phyloP scores from a whole-genome alignment of 2,113 vertebrate species.

The Colistium nudipinnis region DNA sequence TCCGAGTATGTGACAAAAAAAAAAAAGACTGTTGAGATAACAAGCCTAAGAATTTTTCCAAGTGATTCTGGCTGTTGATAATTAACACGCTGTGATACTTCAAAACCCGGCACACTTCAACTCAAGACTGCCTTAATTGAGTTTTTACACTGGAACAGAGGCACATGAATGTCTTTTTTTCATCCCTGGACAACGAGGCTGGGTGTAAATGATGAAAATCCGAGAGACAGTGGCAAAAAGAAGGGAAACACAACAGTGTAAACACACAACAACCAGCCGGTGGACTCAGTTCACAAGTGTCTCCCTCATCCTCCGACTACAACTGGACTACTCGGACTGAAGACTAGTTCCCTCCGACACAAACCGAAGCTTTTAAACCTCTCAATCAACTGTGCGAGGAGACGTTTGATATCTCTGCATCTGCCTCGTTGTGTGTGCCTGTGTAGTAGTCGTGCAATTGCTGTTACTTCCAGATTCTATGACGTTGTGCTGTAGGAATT shows the following conservation, averaged over 20 bases:
- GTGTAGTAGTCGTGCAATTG: conserved; percentile 60
- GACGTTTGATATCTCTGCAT: conserved; percentile 61
- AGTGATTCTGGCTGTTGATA: not conserved
- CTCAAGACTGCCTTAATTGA: too few relatives aligned
- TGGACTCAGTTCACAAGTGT: conserved; percentile 7
- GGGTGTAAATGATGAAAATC: not conserved
- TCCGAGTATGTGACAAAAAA: not conserved
- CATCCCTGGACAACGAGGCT: not conserved
- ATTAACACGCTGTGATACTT: too few relatives aligned
- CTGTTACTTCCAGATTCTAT: conserved; percentile 56
- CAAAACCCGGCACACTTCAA: too few relatives aligned
- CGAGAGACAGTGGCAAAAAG: not conserved
- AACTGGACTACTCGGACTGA: conserved; percentile 4
- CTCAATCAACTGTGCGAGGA: conserved; percentile 55
- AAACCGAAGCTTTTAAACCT: conserved; percentile 36
- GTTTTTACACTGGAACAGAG: too few relatives aligned
- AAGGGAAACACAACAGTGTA: too few relatives aligned
- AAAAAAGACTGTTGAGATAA: not conserved
- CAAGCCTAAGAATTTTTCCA: not conserved
- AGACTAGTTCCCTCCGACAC: conserved; percentile 5
- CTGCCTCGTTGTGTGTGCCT: conserved; percentile 48
- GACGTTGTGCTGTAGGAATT: conserved; percentile 68
- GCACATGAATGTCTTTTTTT: too few relatives aligned
- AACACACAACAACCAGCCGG: not conserved
- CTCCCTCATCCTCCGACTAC: conserved; percentile 18